Conservation (phyloP, 2,113 vertebrate species). For the Apodemus speciosus region DNA sequence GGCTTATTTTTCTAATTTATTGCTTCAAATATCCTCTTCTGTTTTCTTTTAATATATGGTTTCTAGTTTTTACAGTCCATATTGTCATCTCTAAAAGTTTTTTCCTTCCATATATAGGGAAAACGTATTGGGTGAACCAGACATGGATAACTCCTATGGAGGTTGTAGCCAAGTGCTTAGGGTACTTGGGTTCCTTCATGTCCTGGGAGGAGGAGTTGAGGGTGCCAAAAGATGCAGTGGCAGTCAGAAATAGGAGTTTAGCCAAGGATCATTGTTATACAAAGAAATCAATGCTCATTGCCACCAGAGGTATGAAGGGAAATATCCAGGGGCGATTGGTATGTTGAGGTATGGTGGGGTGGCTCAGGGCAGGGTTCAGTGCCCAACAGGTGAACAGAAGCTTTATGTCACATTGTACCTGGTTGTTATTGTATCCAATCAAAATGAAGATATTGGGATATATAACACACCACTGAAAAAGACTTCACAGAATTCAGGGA, state of each 20-base stretch:
- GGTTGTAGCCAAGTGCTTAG: not conserved
- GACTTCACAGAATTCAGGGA: not conserved
- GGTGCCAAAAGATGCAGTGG: not conserved
- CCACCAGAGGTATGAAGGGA: not conserved
- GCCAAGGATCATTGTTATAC: not conserved
- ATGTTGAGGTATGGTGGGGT: too few species aligned
- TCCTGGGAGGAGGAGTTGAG: not conserved
- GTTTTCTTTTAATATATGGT: not conserved
- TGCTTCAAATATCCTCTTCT: slow-evolving; percentile 7
- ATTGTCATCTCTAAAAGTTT: not conserved
- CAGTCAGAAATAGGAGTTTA: not conserved
- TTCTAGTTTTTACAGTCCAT: not conserved
- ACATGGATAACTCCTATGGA: not conserved
- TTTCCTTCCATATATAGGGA: not conserved
- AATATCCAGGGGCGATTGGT: not conserved
- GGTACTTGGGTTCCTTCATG: not conserved
- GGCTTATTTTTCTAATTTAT: not conserved
- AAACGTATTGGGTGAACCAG: not conserved
- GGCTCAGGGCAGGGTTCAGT: not conserved
- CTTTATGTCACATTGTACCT: not conserved
- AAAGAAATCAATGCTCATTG: not conserved
- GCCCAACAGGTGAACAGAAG: not conserved
- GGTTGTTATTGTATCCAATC: not conserved
- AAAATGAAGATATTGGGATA: not conserved
- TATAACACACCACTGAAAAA: not conserved